phyloP scores from a whole-genome alignment of 2,888 invertebrate genomes.

The Aspidiotus destructor region DNA sequence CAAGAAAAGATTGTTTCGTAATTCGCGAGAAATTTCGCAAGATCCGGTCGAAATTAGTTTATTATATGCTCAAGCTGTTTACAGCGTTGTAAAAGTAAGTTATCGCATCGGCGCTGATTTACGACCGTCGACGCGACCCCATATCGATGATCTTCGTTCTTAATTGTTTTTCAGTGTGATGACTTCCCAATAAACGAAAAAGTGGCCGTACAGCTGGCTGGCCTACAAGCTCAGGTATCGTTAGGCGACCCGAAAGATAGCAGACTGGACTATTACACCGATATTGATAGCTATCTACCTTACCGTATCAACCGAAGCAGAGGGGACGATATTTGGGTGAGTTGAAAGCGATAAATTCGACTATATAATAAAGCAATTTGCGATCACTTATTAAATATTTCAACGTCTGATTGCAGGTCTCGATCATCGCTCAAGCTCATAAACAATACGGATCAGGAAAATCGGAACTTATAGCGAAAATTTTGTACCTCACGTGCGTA shows the following conservation, averaged over 20 bases:
- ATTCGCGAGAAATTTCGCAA: constrained; percentile 79
- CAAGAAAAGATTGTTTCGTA: constrained; percentile 78
- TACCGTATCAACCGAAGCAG: constrained; percentile 66
- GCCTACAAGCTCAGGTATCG: constrained; percentile 89
- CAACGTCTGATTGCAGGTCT: constrained; percentile 47
- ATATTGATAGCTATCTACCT: constrained; percentile 85
- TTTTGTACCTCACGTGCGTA: constrained; percentile 84
- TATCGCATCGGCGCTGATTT: background rate
- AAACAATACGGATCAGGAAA: constrained; percentile 86
- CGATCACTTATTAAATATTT: background rate
- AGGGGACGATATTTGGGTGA: constrained; percentile 73
- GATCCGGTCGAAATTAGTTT: constrained; percentile 92
- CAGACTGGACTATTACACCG: constrained; percentile 74
- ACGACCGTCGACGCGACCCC: background rate
- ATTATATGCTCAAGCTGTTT: constrained; percentile 88
- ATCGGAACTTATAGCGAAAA: constrained; percentile 82
- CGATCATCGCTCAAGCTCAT: constrained; percentile 78
- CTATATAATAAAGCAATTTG: background rate
- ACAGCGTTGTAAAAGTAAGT: constrained; percentile 80
- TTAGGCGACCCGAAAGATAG: constrained; percentile 73
- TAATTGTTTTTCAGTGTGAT: constrained; percentile 56
- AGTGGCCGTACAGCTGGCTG: constrained; percentile 85
- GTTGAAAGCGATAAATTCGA: constrained; percentile 36
- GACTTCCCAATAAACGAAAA: constrained; percentile 92
- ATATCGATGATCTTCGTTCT: too few relatives aligned